Conservation (phyloP, 1,140 invertebrate species). For the Metopolophium dirhodum region DNA sequence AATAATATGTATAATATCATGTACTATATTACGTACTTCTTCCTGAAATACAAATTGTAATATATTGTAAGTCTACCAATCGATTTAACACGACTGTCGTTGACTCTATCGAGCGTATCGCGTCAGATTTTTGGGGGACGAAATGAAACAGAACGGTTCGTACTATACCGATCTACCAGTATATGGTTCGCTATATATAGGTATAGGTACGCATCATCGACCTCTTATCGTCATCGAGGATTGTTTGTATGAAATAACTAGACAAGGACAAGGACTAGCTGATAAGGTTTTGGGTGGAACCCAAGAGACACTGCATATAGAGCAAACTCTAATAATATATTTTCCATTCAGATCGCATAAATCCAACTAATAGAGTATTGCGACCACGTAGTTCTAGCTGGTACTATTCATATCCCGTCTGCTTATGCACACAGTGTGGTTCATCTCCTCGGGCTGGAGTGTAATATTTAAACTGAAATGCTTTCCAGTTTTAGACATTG, state of each 20-base stretch:
- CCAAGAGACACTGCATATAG: constrained; percentile 7
- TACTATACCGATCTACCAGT: neutral
- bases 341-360: constrained; percentile 29
- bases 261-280: neutral
- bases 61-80: neutral
- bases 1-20: neutral
- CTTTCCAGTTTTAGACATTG: neutral
- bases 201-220: neutral
- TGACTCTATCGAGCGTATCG: neutral
- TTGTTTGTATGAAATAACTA: constrained; percentile 1
- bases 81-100: neutral
- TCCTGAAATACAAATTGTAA: neutral
- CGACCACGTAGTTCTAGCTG: constrained; percentile 50
- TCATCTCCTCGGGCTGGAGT: neutral
- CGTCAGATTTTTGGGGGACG: neutral
- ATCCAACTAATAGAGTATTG: constrained; percentile 46
- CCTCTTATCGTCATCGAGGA: neutral
- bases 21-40: neutral
- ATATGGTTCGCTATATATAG: neutral
- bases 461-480: constrained; percentile 32
- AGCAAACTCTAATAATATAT: constrained; percentile 11
- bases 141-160: neutral
- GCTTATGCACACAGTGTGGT: constrained; percentile 1
- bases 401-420: constrained; percentile 37
- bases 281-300: neutral